Evolutionary conservation across 2,797 vertebrate genomes (phyloP).

Genomic region (Notolabrus celidotus): DNA sequence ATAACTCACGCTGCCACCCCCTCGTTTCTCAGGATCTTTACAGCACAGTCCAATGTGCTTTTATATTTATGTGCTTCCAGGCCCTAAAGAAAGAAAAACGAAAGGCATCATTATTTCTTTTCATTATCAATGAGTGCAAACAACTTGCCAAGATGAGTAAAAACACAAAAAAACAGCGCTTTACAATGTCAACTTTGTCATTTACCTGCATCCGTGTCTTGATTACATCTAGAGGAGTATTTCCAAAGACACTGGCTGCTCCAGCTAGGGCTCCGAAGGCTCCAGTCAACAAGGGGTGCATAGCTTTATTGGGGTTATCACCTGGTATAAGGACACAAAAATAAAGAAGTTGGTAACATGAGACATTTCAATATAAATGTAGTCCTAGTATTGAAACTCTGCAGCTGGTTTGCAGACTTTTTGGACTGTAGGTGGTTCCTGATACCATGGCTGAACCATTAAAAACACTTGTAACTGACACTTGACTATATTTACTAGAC

Average conservation of each 20-base stretch:
- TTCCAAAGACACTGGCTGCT: slow-evolving; percentile 95
- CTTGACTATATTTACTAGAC: too few relatives aligned
- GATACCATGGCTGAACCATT: too few relatives aligned
- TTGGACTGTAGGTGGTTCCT: not conserved
- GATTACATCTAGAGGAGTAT: slow-evolving; percentile 95
- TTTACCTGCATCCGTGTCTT: slow-evolving; percentile 97
- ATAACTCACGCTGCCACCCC: slow-evolving; percentile 93
- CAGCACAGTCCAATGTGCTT: slow-evolving; percentile 91
- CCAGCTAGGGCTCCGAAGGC: slow-evolving; percentile 91
- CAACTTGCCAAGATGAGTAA: not conserved
- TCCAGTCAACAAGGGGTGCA: slow-evolving; percentile 92
- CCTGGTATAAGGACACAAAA: slow-evolving; percentile 74
- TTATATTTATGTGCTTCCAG: slow-evolving; percentile 96
- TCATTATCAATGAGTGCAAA: not conserved
- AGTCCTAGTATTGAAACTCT: slow-evolving; percentile 2
- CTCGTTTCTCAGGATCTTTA: slow-evolving; percentile 92
- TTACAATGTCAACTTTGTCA: not conserved
- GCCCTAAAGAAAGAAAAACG: slow-evolving; percentile 79
- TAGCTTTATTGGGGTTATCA: slow-evolving; percentile 88
- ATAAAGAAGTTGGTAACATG: not conserved
- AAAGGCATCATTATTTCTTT: not conserved
- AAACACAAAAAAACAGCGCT: not conserved
- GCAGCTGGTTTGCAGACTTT: not conserved
- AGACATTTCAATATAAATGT: not conserved
- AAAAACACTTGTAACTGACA: too few relatives aligned